Base-by-base conservation (phyloP, 2,797 vertebrate species). In the Muraenolepis orangiensis region DNA sequence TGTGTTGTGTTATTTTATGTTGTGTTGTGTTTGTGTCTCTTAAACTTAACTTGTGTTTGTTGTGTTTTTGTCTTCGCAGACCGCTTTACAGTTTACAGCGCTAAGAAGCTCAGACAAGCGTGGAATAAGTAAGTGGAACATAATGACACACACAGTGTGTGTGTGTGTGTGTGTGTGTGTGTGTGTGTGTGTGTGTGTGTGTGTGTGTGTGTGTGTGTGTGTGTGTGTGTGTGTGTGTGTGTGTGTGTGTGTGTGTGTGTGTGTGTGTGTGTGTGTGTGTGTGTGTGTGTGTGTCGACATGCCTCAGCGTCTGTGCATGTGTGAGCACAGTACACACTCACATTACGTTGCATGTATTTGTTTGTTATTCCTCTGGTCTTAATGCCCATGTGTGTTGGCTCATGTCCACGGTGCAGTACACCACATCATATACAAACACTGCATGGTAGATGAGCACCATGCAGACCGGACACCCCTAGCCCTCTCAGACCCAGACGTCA, bases 71-170 rank as follows among this genome's bases (percentile, higher is more conserved):
- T 87, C 84, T 83, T 87, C 91, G 66, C 96, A 99, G 97, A 98
- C 69, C 94, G 95, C 30, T 98, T 97, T 90, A 95, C 97, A 16
- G 95, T 96, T 80, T 98, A 98, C 81, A 93, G 95, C 85, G 92
- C 96, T 75, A 99, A 98, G 94, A 97, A 95, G 89, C 96, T 99
- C 85, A 93, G 95, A 91, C 96, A 98, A 95, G 96, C 96, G 2
- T 98, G 97, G 97, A 98, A 97, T 90, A 99, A 98, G 97, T 99
- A 95, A 96, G 97, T 96, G 4, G 61, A 64, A 23, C n/a, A 16
- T 68, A n/a, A n/a, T n/a, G n/a, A n/a, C n/a, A n/a, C n/a, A n/a
- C n/a, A n/a, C n/a, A n/a, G 69, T 76, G 10, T 67, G 16, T 71
- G n/a, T 73, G 16, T 68, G 6, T 31, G 6, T 82, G 12, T 57